Base-by-base conservation (phyloP, 2,797 vertebrate genomes). In the Poecile montanus region DNA sequence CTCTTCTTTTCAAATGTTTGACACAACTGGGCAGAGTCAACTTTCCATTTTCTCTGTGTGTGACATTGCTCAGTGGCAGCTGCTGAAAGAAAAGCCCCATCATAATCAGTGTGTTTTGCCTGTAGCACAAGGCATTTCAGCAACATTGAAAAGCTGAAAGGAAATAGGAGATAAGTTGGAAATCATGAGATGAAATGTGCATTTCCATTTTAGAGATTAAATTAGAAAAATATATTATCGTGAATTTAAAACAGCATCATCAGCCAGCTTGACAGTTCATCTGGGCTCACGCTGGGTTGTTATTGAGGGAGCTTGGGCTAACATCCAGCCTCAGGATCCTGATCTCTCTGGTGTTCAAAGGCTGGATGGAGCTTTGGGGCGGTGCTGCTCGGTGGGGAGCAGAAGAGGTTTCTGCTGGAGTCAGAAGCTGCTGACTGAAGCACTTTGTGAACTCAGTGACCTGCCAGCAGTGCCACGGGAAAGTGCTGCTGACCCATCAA, bases 21-120 rank as follows among this genome's bases (percentile, higher is more conserved):
- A 85, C 93, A 96, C 96, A 92, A 97, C 88, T 65, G 92, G 94
- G 91, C 94, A 95, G 92, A 94, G 88, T 61, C 16, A 14, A 85
- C 74, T 84, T 94, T 48, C 86, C 93, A 50, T 94, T 97, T 91
- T 94, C 68, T 91, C 88, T 51, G 34, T 51, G 65, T 91, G 91
- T 92, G 94, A 95, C 95, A 95, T 76, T 85, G 84, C 93, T 94
- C 91, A 93, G 93, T 85, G 92, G 94, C 94, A 97, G 94, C 95
- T 96, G 95, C 91, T 95, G 45, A 61, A 89, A 95, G 92, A 91
- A 94, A 93, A 94, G 65, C 81, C 93, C 93, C 90, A 91, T 95
- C 93, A 76, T 95, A 95, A 97, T 96, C 96, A 97, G 92, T 12
- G 72, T 97, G 96, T 97, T 97, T 97, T 96, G 93, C 96, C 96